Conservation (phyloP, 2,797 vertebrate species). For the Tenualosa ilisha region DNA sequence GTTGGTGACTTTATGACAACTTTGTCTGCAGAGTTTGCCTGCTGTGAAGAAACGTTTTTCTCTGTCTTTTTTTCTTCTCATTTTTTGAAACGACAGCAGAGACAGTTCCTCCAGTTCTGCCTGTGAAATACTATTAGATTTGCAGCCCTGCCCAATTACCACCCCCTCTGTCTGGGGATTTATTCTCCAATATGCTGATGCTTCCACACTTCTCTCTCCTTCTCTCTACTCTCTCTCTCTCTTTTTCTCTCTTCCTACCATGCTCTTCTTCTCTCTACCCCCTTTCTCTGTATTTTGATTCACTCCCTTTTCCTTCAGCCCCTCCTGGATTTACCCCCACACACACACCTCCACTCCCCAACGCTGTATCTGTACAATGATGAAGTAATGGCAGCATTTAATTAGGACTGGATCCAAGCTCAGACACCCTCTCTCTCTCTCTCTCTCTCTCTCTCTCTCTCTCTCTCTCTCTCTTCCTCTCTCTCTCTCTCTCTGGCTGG, state of each 20-base stretch:
- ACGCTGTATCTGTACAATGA: slow-evolving; percentile 30
- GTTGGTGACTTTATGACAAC: neutral
- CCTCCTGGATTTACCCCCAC: slow-evolving; percentile 13
- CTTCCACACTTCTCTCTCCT: neutral
- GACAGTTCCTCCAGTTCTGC: neutral
- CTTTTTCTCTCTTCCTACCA: slow-evolving; percentile 26
- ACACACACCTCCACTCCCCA: too few species aligned
- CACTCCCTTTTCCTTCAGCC: neutral
- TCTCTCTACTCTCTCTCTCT: neutral
- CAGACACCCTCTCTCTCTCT: neutral
- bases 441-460: neutral
- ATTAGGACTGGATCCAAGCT: slow-evolving; percentile 13
- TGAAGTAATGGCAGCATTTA: slow-evolving; percentile 35
- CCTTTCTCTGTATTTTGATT: too few species aligned
- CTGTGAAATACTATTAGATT: neutral
- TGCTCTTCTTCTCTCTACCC: slow-evolving; percentile 21
- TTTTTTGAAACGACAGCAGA: neutral
- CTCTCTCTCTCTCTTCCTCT: slow-evolving; percentile 7
- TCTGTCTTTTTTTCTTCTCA: neutral
- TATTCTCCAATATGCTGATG: neutral
- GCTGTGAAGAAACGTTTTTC: neutral
- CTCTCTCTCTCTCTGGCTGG: neutral
- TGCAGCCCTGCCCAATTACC: neutral
- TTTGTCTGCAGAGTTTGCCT: neutral
- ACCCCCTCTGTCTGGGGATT: neutral